Base-by-base conservation (phyloP, 2,797 vertebrate species). In the Enteromius argenteus region DNA sequence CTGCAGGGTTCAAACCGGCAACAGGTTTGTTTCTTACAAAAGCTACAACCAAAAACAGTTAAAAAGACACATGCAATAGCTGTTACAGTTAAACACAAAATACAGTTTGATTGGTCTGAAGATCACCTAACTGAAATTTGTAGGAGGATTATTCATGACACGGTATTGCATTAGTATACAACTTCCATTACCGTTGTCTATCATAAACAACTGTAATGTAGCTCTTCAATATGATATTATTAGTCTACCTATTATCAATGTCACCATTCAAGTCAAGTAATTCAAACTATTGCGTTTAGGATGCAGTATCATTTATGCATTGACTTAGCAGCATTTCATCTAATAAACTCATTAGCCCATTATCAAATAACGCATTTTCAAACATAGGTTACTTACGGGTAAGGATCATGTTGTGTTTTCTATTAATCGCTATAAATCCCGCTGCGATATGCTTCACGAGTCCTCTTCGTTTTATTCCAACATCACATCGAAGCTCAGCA, bases 341-440 rank as follows among this genome's bases (percentile, higher is more conserved):
- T 58, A 35, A 75, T 23, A 39, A 58, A 58, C 56, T 11, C 9
- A 23, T 4, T 11, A 23, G 56, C 7, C 51, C 23, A 13, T 60
- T 27, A 60, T 60, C 2, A 64, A 64, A 64, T 7, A 64, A 64
- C 32, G 27, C 3, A 58, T 14, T 8, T 14, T 17, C 21, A 5
- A 74, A 84, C 1, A 4, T 32, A 19, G 1, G 4, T 8, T 73
- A 87, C 86, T 87, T 44, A 87, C 86, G 83, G 35, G 86, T 87
- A 58, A 87, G 80, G 75, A 87, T 87, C 86, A 87, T 87, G 71
- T 83, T 69, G 44, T 58, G 35, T 76, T 44, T 67, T 53, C 23
- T 27, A 7, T 75, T 49, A 73, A 42, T 79, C 51, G 37, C 44
- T 60, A 42, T 35, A 32, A 30, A 13, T 67, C 58, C 83, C 64